These are phyloP conservation scores for Neolamprologus cancellatus DNA, from an alignment of 2,113 vertebrate genomes.

Conservation along the genomic window DNA sequence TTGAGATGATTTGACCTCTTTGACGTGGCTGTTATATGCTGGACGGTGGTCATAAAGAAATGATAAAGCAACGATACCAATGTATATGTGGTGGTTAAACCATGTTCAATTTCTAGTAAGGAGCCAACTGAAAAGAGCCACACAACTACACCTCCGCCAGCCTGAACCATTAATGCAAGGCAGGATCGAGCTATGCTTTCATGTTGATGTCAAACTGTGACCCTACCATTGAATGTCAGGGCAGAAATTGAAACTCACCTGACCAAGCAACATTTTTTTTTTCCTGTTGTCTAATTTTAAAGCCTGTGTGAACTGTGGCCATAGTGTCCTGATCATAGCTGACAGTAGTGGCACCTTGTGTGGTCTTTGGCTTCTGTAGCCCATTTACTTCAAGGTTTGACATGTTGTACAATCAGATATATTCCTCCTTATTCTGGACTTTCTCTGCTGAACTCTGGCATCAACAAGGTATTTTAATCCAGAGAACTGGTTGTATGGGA, in stretches of 20 bases:
- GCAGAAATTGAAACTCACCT: no score
- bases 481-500: neutral
- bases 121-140: neutral
- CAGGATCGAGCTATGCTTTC: neutral
- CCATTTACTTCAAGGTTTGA: neutral
- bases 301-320: no score
- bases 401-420: neutral
- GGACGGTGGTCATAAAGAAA: neutral
- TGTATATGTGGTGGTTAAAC: neutral
- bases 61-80: neutral
- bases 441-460: neutral
- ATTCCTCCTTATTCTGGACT: neutral
- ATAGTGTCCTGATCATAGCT: no score
- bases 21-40: neutral
- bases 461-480: neutral
- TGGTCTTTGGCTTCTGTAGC: neutral
- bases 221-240: neutral
- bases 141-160: neutral
- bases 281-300: no score
- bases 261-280: no score
- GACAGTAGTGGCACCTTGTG: no score
- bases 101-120: neutral
- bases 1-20: neutral
- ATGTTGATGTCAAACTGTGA: neutral
- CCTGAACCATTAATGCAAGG: neutral